These are phyloP conservation scores for Habrosyne pyritoides DNA, from an alignment of 2,888 invertebrate genomes.

Conservation along the genomic window DNA sequence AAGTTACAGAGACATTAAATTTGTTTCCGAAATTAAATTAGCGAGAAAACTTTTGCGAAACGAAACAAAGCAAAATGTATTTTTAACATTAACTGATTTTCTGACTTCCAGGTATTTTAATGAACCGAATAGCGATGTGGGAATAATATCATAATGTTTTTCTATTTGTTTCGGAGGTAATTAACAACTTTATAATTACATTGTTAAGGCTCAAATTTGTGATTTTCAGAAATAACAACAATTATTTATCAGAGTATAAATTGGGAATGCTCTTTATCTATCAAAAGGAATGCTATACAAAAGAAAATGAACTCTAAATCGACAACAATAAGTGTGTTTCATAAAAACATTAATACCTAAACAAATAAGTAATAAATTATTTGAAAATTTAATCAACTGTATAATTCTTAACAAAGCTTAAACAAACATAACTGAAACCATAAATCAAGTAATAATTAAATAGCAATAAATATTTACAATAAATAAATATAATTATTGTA, in stretches of 20 bases:
- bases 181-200: neutral
- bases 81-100: neutral
- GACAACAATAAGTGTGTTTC: too few relatives aligned
- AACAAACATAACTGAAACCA: neutral
- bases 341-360: too few relatives aligned
- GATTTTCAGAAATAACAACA: too few relatives aligned
- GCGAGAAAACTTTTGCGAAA: neutral
- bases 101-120: neutral
- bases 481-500: too few relatives aligned
- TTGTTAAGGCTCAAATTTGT: neutral
- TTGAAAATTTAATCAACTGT: too few relatives aligned
- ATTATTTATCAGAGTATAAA: too few relatives aligned
- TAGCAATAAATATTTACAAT: neutral
- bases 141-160: neutral
- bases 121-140: neutral
- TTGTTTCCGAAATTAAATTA: constrained; percentile 7
- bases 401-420: too few relatives aligned
- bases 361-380: too few relatives aligned
- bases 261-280: too few relatives aligned
- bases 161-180: neutral
- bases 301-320: too few relatives aligned
- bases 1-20: neutral
- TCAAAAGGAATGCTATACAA: too few relatives aligned
- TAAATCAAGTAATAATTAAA: neutral
- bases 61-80: constrained; percentile 3